Evolutionary conservation across 2,888 invertebrate genomes (phyloP), one percentile per base, ranked within the genome.

Genomic region (Drosophila paramelanica): DNA sequence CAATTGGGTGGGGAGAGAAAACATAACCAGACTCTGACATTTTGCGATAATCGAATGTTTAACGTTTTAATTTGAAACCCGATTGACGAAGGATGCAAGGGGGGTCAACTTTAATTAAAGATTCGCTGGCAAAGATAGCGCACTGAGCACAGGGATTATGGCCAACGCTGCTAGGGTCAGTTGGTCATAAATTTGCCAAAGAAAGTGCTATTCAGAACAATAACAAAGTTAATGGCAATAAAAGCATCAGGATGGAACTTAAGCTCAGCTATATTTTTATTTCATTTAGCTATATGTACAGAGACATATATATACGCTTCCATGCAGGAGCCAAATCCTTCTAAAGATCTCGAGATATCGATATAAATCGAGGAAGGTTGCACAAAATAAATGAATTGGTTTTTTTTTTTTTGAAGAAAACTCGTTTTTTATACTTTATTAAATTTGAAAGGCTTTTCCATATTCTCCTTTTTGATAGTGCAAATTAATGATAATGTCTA

Each of bases 31-130:
- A 43, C 46, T 49, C 69, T 52, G 74, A 69, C 80, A 68, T 61
- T 58, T 82, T 73, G 77, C 77, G 82, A 87, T 84, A 84, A 84
- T 84, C 83, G 89, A 88, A 87, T 84, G 89, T 78, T 83, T 68
- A 82, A 80, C 86, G 86, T 74, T 86, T 86, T 81, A 78, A 86
- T 83, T 76, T 71, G 81, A 79, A 77, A 77, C 55, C 62, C 53
- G 64, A 68, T 76, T 53, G 45, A 11, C 8, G 11, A 17, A 6
- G 39, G 20, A 20, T 39, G 25, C 17, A 42, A 33, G 56, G 20
- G 45, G 51, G 45, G 55, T 61, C 76, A 74, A 79, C 65, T 86
- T 83, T 83, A 83, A 83, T 83, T 83, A 83, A 83, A 83, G 83
- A 83, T 83, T 62, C 50, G 52, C 27, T 38, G 7, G n/a, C 47